Conservation (phyloP, 2,113 vertebrate genomes). For the Melanotaenia duboulayi region DNA sequence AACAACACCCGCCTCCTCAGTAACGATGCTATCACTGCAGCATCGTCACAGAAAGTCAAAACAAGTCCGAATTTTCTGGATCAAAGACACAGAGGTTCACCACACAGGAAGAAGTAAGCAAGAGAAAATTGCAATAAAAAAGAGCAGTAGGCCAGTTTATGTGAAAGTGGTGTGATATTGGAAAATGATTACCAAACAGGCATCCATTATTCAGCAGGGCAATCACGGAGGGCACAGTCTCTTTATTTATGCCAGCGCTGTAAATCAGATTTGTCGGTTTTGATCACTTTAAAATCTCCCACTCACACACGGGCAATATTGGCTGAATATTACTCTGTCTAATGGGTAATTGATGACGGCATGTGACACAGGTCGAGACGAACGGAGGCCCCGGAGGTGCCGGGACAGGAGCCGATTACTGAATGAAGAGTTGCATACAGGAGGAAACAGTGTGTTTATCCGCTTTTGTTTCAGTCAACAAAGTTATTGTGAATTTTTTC, state of each 20-base stretch:
- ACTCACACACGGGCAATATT: slow-evolving; percentile 80
- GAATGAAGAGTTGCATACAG: slow-evolving; percentile 16
- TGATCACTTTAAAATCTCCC: slow-evolving; percentile 82
- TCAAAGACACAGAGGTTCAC: slow-evolving; percentile 21
- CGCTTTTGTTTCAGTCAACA: slow-evolving; percentile 20
- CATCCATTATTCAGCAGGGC: slow-evolving; percentile 85
- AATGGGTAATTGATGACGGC: slow-evolving; percentile 83
- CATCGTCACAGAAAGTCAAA: slow-evolving; percentile 17
- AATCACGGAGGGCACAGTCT: slow-evolving; percentile 78
- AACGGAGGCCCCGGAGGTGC: slow-evolving; percentile 47
- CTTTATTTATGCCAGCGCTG: slow-evolving; percentile 82
- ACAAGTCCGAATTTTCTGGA: slow-evolving; percentile 15
- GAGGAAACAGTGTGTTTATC: slow-evolving; percentile 8
- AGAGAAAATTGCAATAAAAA: neutral
- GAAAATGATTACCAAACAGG: slow-evolving; percentile 84
- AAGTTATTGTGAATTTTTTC: neutral
- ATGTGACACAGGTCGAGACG: slow-evolving; percentile 74
- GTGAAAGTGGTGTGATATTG: slow-evolving; percentile 75
- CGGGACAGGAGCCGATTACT: slow-evolving; percentile 25
- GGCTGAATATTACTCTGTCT: slow-evolving; percentile 81
- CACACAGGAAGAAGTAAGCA: neutral
- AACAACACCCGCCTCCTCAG: slow-evolving; percentile 56
- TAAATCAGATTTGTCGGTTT: slow-evolving; percentile 86
- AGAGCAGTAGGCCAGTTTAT: slow-evolving; percentile 6
- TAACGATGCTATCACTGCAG: slow-evolving; percentile 13